A percentile compares a stretch with the other conserved stretches of the same genome.
phyloP scores from a whole-genome alignment of 2,888 invertebrate genomes.

The Noctua janthe region DNA sequence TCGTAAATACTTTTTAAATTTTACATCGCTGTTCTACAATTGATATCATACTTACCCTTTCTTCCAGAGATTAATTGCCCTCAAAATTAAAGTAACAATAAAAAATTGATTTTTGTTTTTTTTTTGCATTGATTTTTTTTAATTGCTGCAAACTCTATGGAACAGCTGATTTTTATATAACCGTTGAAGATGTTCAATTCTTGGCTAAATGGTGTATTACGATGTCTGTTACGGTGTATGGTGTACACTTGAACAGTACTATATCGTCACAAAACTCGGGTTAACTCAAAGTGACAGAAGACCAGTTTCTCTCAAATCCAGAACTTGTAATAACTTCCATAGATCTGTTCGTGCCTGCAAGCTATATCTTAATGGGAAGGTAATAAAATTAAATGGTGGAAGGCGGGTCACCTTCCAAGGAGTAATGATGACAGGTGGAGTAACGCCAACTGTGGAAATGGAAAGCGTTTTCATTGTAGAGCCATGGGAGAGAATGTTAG shows the following conservation, averaged over 20 bases:
- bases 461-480: not conserved
- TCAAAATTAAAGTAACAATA: not conserved
- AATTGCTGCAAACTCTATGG: not conserved
- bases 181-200: not conserved
- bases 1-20: not conserved
- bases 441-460: conserved; percentile 2
- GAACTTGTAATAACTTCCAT: conserved; percentile 16
- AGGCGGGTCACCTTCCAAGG: conserved; percentile 48
- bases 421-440: conserved; percentile 35
- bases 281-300: not conserved
- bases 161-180: not conserved
- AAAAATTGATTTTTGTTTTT: no score
- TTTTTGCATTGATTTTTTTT: not conserved
- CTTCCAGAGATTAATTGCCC: not conserved
- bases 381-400: conserved; percentile 43
- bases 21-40: not conserved
- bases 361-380: conserved; percentile 41
- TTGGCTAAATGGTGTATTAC: not conserved
- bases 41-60: not conserved
- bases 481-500: not conserved
- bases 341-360: conserved; percentile 27
- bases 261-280: not conserved
- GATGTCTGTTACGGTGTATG: not conserved
- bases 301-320: conserved; percentile 1
- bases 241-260: not conserved